These are phyloP conservation scores for Heterotilapia buettikoferi DNA, from an alignment of 2,113 vertebrate genomes.

Conservation along the genomic window DNA sequence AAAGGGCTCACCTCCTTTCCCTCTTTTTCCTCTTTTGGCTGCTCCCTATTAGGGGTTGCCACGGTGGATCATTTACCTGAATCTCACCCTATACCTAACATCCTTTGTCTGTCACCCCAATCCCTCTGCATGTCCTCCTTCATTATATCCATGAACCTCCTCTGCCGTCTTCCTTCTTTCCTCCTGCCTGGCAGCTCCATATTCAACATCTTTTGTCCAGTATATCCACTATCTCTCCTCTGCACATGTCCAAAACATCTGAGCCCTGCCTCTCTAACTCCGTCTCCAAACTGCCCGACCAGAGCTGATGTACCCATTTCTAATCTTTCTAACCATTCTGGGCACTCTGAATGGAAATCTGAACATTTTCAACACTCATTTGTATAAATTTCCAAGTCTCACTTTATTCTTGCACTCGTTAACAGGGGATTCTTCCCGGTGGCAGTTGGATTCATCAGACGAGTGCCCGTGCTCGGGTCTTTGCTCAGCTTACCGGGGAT, in stretches of 20 bases:
- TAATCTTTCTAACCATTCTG: no score
- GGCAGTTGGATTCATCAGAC: slow-evolving; percentile 92
- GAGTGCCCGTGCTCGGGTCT: slow-evolving; percentile 90
- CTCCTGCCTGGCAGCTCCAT: neutral
- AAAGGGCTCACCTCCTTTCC: neutral
- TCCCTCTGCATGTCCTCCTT: neutral
- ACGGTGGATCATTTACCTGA: neutral
- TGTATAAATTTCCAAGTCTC: neutral
- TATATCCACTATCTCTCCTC: neutral
- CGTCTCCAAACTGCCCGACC: no score
- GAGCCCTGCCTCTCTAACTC: no score
- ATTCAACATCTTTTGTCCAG: neutral
- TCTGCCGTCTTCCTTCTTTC: neutral
- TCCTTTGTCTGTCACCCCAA: neutral
- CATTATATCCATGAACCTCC: neutral
- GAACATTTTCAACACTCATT: no score
- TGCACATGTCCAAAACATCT: neutral
- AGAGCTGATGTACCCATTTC: no score
- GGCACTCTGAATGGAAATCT: no score
- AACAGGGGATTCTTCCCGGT: slow-evolving; percentile 96
- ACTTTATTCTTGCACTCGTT: neutral
- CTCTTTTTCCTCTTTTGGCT: neutral
- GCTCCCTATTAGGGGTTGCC: neutral
- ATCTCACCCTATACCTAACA: neutral
- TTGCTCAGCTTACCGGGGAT: slow-evolving; percentile 94